phyloP scores from a whole-genome alignment of 1,140 invertebrate species.

The Manduca sexta region DNA sequence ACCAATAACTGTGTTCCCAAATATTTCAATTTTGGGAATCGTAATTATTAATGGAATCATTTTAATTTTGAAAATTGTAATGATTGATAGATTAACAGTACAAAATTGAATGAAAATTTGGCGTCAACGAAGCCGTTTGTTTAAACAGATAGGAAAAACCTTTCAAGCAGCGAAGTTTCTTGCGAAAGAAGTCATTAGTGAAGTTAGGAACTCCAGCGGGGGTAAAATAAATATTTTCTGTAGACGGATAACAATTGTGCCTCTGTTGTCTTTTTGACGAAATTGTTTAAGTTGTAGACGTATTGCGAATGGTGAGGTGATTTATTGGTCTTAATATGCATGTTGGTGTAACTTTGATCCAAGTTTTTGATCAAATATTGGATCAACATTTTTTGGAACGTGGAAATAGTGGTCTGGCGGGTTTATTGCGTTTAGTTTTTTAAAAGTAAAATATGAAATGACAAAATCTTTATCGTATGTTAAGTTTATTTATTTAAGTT shows the following conservation, averaged over 20 bases:
- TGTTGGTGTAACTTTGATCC: no score
- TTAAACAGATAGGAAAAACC: conserved; percentile 51
- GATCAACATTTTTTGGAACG: no score
- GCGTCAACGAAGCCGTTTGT: conserved; percentile 54
- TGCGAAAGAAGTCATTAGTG: conserved; percentile 60
- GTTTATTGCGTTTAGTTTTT: no score
- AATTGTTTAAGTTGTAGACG: conserved; percentile 23
- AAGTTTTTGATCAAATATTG: no score
- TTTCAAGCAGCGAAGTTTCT: conserved; percentile 44
- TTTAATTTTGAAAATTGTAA: not conserved
- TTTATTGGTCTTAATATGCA: conserved; percentile 5
- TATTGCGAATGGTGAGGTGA: conserved; percentile 8
- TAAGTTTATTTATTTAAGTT: no score
- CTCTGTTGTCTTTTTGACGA: conserved; percentile 35
- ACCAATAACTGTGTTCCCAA: no score
- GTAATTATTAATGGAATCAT: no score
- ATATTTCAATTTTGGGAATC: no score
- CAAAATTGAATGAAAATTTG: conserved; percentile 27
- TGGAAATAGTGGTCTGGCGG: no score
- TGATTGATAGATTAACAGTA: not conserved
- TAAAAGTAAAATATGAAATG: no score
- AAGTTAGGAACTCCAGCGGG: conserved; percentile 46
- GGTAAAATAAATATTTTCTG: conserved; percentile 56
- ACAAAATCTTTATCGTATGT: no score
- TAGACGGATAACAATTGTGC: conserved; percentile 37